A percentile compares a stretch with the other conserved stretches of the same genome.
phyloP scores from a whole-genome alignment of 2,888 invertebrate species.

The Leucania comma region DNA sequence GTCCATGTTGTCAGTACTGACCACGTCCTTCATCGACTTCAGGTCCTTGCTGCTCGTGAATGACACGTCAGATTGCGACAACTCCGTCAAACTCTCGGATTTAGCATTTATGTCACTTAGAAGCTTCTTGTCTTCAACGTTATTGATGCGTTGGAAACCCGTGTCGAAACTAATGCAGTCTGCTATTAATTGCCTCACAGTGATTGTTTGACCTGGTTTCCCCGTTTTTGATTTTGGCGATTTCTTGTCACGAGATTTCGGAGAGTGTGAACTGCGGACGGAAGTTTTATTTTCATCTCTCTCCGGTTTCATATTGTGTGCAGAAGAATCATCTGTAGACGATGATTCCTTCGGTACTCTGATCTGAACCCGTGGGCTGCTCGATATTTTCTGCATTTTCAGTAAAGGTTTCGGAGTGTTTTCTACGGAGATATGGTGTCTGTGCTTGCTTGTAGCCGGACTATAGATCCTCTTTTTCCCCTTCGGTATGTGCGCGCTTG shows the following conservation, averaged over 20 bases:
- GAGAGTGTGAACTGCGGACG: background rate
- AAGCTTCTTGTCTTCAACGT: slow-evolving; percentile 58
- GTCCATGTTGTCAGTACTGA: background rate
- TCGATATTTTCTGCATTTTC: slow-evolving; percentile 79
- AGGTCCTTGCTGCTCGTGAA: slow-evolving; percentile 74
- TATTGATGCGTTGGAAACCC: slow-evolving; percentile 33
- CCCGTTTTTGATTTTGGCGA: slow-evolving; percentile 49
- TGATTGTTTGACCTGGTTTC: slow-evolving; percentile 58
- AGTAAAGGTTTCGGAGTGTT: slow-evolving; percentile 79
- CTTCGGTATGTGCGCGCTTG: slow-evolving; percentile 41
- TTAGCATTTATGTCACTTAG: slow-evolving; percentile 46
- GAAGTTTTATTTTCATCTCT: slow-evolving; percentile 28
- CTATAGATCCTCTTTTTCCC: slow-evolving; percentile 77
- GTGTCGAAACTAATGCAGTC: slow-evolving; percentile 65
- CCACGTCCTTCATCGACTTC: slow-evolving; percentile 43
- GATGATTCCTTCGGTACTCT: slow-evolving; percentile 1
- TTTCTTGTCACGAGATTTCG: slow-evolving; percentile 26
- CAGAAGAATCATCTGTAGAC: background rate
- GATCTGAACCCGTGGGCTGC: slow-evolving; percentile 57
- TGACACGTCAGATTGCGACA: slow-evolving; percentile 31
- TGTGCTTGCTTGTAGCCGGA: slow-evolving; percentile 63
- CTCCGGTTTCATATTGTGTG: slow-evolving; percentile 37
- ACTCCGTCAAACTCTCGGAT: slow-evolving; percentile 20
- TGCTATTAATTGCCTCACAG: slow-evolving; percentile 74
- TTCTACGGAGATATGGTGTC: slow-evolving; percentile 60